phyloP scores from a whole-genome alignment of 2,113 vertebrate species.

The Gavia stellata region DNA sequence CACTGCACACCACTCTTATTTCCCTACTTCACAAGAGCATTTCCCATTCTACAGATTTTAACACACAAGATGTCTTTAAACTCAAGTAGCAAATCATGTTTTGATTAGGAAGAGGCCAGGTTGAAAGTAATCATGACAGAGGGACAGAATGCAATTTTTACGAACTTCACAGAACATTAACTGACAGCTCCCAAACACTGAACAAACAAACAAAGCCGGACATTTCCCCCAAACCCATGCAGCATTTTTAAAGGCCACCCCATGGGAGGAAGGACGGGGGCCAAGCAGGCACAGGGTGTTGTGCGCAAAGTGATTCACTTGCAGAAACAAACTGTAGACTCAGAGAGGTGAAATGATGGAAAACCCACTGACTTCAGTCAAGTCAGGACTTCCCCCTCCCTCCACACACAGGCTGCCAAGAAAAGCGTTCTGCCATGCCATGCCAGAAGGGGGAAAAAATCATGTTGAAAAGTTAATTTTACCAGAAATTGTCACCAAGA shows the following conservation, averaged over 20 bases:
- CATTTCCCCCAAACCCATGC: not conserved
- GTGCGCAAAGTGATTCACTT: not conserved
- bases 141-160: not conserved
- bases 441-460: not conserved
- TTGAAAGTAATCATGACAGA: not conserved
- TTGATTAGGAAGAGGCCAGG: not conserved
- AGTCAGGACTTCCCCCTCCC: not conserved
- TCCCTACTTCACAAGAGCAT: not conserved
- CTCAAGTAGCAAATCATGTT: not conserved
- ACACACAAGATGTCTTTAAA: not conserved
- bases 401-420: not conserved
- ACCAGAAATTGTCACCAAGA: constrained; percentile 98
- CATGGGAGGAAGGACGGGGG: not conserved
- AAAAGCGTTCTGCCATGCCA: not conserved
- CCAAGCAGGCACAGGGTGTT: not conserved
- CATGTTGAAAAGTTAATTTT: not conserved
- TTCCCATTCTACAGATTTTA: not conserved
- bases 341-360: constrained; percentile 5
- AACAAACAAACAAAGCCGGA: not conserved
- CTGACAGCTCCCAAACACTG: not conserved
- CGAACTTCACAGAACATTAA: not conserved
- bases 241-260: not conserved
- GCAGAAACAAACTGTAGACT: not conserved
- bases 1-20: not conserved
- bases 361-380: not conserved